Evolutionary conservation across 2,797 vertebrate species (phyloP).

Genomic region (Sebastes hubbsi): DNA sequence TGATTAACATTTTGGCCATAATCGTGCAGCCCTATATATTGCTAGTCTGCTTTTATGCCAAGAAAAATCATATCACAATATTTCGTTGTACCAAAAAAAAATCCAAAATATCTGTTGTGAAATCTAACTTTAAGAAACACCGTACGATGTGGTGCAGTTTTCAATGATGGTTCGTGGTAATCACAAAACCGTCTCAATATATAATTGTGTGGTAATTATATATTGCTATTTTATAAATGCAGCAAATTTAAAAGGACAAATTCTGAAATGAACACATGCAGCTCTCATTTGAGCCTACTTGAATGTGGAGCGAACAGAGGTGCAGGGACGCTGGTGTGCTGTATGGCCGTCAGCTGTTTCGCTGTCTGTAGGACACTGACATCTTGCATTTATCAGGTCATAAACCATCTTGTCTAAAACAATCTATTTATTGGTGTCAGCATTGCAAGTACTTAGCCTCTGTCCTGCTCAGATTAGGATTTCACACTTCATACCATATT

Average conservation of each 20-base stretch:
- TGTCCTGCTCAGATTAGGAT: neutral
- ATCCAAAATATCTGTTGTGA: neutral
- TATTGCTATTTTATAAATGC: neutral
- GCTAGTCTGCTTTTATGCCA: neutral
- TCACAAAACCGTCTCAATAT: neutral
- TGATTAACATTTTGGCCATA: neutral
- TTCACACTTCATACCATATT: neutral
- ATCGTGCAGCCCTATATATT: no score
- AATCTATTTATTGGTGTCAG: neutral
- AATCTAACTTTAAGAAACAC: neutral
- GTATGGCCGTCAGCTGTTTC: neutral
- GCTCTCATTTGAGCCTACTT: neutral
- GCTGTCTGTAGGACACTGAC: neutral
- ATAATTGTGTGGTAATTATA: neutral
- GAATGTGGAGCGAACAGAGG: neutral
- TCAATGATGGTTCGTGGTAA: neutral
- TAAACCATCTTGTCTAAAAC: neutral
- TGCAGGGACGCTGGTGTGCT: neutral
- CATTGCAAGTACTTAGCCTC: neutral
- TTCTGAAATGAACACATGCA: neutral
- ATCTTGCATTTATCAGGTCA: neutral
- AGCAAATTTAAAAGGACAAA: neutral
- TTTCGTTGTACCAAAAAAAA: neutral
- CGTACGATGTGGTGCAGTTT: neutral
- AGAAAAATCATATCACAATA: neutral